Evolutionary conservation across 2,888 invertebrate species (phyloP), one percentile per base, ranked within the genome.

Genomic region (Tipula vernalis): DNA sequence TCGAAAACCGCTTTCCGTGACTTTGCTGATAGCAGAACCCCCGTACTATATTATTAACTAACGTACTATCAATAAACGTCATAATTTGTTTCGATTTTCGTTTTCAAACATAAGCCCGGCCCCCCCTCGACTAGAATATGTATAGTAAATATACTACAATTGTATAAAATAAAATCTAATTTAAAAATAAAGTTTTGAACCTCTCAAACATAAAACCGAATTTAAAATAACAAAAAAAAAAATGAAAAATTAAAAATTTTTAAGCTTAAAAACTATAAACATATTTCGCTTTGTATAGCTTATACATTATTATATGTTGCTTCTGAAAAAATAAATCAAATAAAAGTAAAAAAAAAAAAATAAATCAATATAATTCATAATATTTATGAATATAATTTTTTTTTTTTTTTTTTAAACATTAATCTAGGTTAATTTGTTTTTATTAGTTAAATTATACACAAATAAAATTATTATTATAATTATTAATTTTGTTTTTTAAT

Each of bases 281-380:
- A 28, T 71, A 71, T 71, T 71, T 71, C 28, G 71, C 71, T 71
- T 71, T 71, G 71, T 71, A 71, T 15, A 71, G 71, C 71, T 71
- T 71, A 71, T 71, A 71, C 71, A 71, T 71, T 71, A 71, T 71
- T 71, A 71, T 71, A 71, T 71, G 71, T 71, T 71, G 71, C 71
- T 71, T 71, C 28, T 71, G 71, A 71, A 71, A 18, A 51, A 51
- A 15, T 12, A 44, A 44, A 71, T 28, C 8, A 28, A 28, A 47
- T 47, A 47, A 47, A 47, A 47, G 5, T 57, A 71, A 71, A 28
- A 51, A 71, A 28, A 71, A 71, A 28, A 51, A 71, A 28, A 28
- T 71, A 71, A 71, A 71, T 71, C 71, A 71, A 71, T 71, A 71
- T 71, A 71, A 71, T 71, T 71, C 71, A 71, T 71, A 71, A 71